These are phyloP conservation scores for Bufotes viridis DNA, from an alignment of 2,797 vertebrate species.

Conservation along the genomic window DNA sequence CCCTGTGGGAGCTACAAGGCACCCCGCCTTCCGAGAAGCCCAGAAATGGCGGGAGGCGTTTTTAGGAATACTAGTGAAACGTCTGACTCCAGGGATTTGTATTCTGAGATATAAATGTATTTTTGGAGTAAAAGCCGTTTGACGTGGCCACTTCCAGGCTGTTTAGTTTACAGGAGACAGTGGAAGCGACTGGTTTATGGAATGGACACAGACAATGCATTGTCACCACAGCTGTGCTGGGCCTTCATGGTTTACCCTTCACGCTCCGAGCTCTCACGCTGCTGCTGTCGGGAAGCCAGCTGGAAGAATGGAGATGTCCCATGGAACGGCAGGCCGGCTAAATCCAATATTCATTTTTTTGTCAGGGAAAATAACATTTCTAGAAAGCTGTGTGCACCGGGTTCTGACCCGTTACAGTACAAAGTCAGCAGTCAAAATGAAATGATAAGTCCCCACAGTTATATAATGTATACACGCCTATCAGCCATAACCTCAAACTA, in stretches of 20 bases:
- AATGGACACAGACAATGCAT: not conserved
- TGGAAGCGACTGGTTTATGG: not conserved
- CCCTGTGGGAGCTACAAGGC: not conserved
- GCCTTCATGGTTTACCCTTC: not conserved
- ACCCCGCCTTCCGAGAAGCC: not conserved
- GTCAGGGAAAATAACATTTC: not conserved
- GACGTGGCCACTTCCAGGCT: not conserved
- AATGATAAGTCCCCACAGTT: no score
- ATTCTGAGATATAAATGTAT: not conserved
- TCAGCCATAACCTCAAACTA: no score
- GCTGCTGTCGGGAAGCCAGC: not conserved
- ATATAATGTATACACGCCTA: no score
- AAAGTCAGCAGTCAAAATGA: not conserved
- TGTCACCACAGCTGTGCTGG: not conserved
- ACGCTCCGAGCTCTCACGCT: not conserved
- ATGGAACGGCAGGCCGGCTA: not conserved
- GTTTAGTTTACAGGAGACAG: not conserved
- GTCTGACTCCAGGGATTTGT: not conserved
- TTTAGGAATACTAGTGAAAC: not conserved
- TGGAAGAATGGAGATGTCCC: slow-evolving; percentile 22
- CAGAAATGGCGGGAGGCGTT: not conserved
- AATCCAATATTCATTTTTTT: not conserved
- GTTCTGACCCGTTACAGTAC: not conserved
- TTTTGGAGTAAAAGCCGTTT: not conserved
- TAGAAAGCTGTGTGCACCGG: not conserved